Percentiles rank a stretch among this genome's conserved stretches.
phyloP scores from a whole-genome alignment of 2,797 vertebrate species.

The Cyprinella venusta region DNA sequence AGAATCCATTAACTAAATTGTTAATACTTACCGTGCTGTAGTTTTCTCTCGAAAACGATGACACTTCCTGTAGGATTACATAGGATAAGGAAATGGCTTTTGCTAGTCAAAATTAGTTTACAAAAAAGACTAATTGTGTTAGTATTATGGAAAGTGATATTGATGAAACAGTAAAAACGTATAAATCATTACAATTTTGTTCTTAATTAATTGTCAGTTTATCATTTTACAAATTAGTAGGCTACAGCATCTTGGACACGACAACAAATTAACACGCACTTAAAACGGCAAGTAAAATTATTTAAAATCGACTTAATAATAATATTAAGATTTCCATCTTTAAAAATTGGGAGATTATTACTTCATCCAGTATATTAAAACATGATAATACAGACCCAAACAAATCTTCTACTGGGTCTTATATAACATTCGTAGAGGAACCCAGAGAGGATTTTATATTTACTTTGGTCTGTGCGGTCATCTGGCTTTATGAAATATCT shows the following conservation, averaged over 20 bases:
- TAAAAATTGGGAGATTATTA: background rate
- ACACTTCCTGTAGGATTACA: constrained; percentile 2
- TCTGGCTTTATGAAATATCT: constrained; percentile 22
- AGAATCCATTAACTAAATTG: background rate
- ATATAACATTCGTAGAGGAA: background rate
- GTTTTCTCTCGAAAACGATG: background rate
- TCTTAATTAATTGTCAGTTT: background rate
- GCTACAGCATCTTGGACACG: background rate
- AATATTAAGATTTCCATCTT: background rate
- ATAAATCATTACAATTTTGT: background rate
- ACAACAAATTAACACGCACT: background rate
- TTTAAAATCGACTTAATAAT: background rate
- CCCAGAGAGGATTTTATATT: background rate
- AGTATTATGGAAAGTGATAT: background rate
- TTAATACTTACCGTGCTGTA: background rate
- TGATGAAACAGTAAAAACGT: background rate
- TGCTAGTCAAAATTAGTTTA: background rate
- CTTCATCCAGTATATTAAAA: background rate
- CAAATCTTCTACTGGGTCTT: background rate
- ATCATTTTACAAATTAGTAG: background rate
- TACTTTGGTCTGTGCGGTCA: constrained; percentile 13
- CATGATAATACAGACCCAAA: background rate
- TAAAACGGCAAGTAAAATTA: background rate
- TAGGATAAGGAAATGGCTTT: background rate
- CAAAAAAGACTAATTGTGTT: too few species aligned